Evolutionary conservation across 1,140 invertebrate species (phyloP).

Genomic region (Phthorimaea operculella): DNA sequence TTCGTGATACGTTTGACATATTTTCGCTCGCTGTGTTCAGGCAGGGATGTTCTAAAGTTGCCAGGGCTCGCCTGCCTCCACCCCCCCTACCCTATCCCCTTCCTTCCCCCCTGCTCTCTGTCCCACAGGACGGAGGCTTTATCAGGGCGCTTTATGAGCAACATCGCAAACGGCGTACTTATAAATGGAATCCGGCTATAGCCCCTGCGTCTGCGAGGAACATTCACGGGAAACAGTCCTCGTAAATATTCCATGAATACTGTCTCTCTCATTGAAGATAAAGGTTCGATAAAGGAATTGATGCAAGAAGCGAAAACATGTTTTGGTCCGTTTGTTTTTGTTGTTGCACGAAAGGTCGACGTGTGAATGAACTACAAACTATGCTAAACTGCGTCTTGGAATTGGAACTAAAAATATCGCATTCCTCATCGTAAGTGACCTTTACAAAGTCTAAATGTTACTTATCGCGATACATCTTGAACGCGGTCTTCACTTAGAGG

Average conservation of each 20-base stretch:
- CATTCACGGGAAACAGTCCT: conserved; percentile 11
- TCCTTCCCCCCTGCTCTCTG: conserved; percentile 15
- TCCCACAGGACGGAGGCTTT: conserved; percentile 32
- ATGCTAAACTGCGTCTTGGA: not conserved
- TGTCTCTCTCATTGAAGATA: not conserved
- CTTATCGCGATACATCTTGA: too few relatives aligned
- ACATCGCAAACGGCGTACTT: conserved; percentile 31
- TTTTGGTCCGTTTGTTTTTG: not conserved
- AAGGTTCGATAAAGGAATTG: not conserved
- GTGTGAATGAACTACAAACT: not conserved
- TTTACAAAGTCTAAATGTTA: too few relatives aligned
- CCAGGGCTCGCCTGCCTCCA: not conserved
- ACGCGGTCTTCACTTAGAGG: too few relatives aligned
- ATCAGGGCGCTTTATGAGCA: conserved; percentile 30
- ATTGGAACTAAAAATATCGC: too few relatives aligned
- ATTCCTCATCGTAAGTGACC: too few relatives aligned
- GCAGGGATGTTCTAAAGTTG: not conserved
- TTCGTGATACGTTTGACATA: not conserved
- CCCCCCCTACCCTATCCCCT: not conserved
- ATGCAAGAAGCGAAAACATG: not conserved
- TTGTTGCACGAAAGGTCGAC: not conserved
- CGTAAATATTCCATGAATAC: conserved; percentile 20
- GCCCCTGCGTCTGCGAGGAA: conserved; percentile 12
- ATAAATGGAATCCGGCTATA: conserved; percentile 32
- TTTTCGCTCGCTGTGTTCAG: not conserved